Base-by-base conservation (phyloP, 2,797 vertebrate genomes). In the Peromyscus attwateri region DNA sequence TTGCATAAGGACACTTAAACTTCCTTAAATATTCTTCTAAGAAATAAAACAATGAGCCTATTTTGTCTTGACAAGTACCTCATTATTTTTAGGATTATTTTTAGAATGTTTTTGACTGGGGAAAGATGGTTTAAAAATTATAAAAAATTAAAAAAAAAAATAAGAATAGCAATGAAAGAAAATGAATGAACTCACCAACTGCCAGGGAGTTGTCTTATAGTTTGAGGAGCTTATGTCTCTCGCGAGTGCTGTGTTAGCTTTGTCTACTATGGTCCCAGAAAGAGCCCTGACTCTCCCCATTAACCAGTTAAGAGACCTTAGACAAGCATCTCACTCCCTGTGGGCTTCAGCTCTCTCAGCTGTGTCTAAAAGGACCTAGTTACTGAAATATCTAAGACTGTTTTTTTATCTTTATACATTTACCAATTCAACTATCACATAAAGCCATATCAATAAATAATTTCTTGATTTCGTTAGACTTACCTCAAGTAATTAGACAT, bases 221-320 rank as follows among this genome's bases (percentile, higher is more conserved):
- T 85, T 94, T 79, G 66, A 91, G 46, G 62, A 82, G 16, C 5
- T 80, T 92, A 93, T 93, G 64, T 37, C 57, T 97, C 95, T 88
- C 90, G 14, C 21, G 37, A n/a, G 81, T 87, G 43, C 71, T 83
- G 62, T 4, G 68, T 4, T 55, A 62, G 23, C 71, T 64, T 31
- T 81, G 92, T 71, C 43, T 60, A 79, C 14, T 0, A 7, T 73
- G 4, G 62, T 68, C 85, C 71, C 31, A 90, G 87, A 89, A 89
- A 91, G 49, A 95, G 46, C 25, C 34, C 46, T 89, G 40, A 66
- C 71, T 95, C 25, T 93, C 60, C 31, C 55, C 89, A 85, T 89
- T 97, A 95, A 77, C 93, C 73, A 92, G 91, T 46, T 91, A 94
- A 95, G 91, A 94, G 73, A 75, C 73, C 85, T 82, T 94, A 49